These are phyloP conservation scores for Molossus alvarezi DNA, from an alignment of 2,797 vertebrate genomes.

Conservation along the genomic window DNA sequence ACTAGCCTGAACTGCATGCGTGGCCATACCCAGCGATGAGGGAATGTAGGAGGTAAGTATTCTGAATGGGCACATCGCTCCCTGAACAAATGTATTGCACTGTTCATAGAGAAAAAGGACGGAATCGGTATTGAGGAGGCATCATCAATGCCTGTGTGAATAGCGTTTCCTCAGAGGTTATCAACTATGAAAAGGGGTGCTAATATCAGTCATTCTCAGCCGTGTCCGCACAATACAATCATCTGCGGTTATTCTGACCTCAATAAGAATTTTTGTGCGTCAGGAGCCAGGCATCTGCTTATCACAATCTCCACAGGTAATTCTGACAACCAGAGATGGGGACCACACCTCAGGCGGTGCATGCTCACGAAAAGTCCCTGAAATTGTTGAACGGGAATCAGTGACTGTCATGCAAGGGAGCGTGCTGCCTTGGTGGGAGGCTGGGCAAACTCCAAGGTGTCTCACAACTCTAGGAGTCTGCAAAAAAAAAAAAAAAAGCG, in stretches of 20 bases:
- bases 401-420: not conserved
- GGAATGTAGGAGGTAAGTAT: not conserved
- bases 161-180: slow-evolving; percentile 28
- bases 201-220: slow-evolving; percentile 26
- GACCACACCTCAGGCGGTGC: not conserved
- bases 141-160: not conserved
- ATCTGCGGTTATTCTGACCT: not conserved
- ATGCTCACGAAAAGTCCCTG: not conserved
- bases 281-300: not conserved
- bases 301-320: not conserved
- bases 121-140: not conserved
- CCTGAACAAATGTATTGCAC: not conserved
- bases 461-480: not conserved
- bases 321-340: not conserved
- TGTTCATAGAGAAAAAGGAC: slow-evolving; percentile 12
- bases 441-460: not conserved
- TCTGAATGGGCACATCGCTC: not conserved
- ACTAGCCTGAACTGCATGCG: not conserved
- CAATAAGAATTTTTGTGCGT: not conserved
- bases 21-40: too few relatives aligned
- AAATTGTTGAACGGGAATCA: not conserved
- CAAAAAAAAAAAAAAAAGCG: not conserved
- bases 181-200: not conserved
- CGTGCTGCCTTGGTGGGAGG: not conserved
- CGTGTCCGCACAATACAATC: not conserved